Conservation (phyloP, 2,888 invertebrate species). For the Adelognathus sp. region DNA sequence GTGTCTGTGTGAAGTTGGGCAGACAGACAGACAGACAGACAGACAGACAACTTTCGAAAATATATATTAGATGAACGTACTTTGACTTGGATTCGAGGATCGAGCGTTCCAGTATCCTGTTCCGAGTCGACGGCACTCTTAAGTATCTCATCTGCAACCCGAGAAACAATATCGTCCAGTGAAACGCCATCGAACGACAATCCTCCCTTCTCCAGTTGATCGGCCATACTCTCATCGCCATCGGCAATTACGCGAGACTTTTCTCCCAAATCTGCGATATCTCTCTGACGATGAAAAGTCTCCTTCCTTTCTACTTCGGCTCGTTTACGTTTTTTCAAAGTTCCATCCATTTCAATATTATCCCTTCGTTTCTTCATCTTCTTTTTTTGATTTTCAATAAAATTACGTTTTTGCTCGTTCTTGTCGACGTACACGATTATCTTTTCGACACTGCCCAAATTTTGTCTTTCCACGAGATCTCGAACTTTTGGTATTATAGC, state of each 20-base stretch:
- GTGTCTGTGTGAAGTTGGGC: no score
- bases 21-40: no score
- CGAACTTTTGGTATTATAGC: conserved; percentile 61
- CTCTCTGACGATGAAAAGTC: conserved; percentile 3
- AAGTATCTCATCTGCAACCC: conserved; percentile 60
- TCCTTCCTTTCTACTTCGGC: neutral
- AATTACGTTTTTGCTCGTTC: conserved; percentile 45
- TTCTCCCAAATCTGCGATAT: neutral
- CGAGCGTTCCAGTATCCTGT: conserved; percentile 15
- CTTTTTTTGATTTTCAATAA: neutral
- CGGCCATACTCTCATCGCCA: neutral
- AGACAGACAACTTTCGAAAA: no score
- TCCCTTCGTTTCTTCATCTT: neutral
- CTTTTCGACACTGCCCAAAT: conserved; percentile 64
- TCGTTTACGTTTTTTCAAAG: neutral
- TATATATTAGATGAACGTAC: conserved; percentile 19
- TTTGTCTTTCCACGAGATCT: conserved; percentile 59
- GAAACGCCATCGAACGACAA: conserved; percentile 49
- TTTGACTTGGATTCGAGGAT: conserved; percentile 58
- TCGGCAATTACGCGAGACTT: neutral
- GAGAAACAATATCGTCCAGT: conserved; percentile 59
- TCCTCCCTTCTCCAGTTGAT: conserved; percentile 32
- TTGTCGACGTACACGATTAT: conserved; percentile 67
- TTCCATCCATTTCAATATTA: neutral
- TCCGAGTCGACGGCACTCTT: conserved; percentile 38